Percentiles rank a stretch among this genome's conserved stretches.
phyloP scores from a whole-genome alignment of 2,113 vertebrate genomes.

The Malurus alboscapulatus region DNA sequence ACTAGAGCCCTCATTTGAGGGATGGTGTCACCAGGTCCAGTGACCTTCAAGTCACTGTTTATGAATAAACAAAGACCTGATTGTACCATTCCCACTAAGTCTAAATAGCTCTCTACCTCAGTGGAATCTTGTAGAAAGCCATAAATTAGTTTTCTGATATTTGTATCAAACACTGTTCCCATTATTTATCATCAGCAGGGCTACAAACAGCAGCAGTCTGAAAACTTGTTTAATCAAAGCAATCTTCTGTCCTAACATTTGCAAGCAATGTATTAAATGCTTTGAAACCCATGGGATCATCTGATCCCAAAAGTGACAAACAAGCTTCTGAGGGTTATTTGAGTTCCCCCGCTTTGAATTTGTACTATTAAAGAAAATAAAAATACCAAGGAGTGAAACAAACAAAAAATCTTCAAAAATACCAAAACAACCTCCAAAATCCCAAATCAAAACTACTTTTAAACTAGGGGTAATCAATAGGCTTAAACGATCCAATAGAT shows the following conservation, averaged over 20 bases:
- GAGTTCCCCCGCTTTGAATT: background rate
- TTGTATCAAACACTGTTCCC: background rate
- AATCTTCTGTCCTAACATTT: background rate
- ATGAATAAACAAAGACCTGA: background rate
- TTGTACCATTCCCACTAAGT: background rate
- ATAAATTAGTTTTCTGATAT: background rate
- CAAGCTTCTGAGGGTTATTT: background rate
- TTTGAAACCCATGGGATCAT: background rate
- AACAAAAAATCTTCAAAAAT: fast-evolving
- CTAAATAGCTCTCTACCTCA: background rate
- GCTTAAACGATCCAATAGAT: background rate
- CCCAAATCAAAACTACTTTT: background rate
- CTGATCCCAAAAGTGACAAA: background rate
- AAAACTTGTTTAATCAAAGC: background rate
- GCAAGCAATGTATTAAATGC: background rate
- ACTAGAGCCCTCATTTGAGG: background rate
- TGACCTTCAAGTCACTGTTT: background rate
- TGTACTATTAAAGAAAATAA: background rate
- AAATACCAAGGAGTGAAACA: background rate
- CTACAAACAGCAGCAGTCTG: background rate
- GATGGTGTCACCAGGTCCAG: background rate
- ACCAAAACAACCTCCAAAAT: background rate
- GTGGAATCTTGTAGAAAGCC: background rate
- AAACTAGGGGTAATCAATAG: background rate
- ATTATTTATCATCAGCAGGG: background rate